Conservation (phyloP, 2,888 invertebrate species). For the Xestobium rufovillosum region DNA sequence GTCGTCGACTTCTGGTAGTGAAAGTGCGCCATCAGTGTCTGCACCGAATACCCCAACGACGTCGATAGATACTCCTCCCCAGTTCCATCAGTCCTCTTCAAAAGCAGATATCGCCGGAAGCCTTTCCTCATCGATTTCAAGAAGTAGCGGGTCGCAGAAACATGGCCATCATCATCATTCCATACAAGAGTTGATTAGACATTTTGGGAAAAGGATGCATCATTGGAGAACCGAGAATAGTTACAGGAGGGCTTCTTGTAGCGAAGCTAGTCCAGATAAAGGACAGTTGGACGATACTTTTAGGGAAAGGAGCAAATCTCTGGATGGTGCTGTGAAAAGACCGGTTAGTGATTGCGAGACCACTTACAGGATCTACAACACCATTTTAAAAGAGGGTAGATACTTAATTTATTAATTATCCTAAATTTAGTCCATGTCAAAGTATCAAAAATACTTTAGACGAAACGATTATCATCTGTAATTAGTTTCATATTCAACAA, state of each 20-base stretch:
- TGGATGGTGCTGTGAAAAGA: slow-evolving; percentile 55
- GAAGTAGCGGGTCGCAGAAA: slow-evolving; percentile 17
- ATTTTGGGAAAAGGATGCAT: slow-evolving; percentile 67
- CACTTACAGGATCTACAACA: slow-evolving; percentile 74
- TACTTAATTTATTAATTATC: slow-evolving; percentile 7
- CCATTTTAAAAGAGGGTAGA: slow-evolving; percentile 66
- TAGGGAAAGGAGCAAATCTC: slow-evolving; percentile 68
- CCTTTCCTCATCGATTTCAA: slow-evolving; percentile 24
- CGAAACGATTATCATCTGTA: no score
- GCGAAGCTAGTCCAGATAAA: slow-evolving; percentile 47
- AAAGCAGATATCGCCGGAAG: slow-evolving; percentile 4
- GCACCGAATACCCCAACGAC: slow-evolving; percentile 26
- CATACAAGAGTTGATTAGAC: slow-evolving; percentile 68
- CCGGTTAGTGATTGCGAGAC: slow-evolving; percentile 66
- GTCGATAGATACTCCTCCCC: slow-evolving; percentile 25
- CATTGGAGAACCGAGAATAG: slow-evolving; percentile 55
- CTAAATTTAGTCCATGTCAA: no score
- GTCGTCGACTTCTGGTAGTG: not conserved
- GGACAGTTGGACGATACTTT: slow-evolving; percentile 57
- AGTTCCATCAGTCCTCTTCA: slow-evolving; percentile 4
- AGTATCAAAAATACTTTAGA: no score
- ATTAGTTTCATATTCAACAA: no score
- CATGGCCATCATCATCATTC: slow-evolving; percentile 52
- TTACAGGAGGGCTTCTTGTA: slow-evolving; percentile 37
- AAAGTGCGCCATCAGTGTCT: slow-evolving; percentile 23